Conservation (phyloP, 2,888 invertebrate species). For the Agrotis clavis region DNA sequence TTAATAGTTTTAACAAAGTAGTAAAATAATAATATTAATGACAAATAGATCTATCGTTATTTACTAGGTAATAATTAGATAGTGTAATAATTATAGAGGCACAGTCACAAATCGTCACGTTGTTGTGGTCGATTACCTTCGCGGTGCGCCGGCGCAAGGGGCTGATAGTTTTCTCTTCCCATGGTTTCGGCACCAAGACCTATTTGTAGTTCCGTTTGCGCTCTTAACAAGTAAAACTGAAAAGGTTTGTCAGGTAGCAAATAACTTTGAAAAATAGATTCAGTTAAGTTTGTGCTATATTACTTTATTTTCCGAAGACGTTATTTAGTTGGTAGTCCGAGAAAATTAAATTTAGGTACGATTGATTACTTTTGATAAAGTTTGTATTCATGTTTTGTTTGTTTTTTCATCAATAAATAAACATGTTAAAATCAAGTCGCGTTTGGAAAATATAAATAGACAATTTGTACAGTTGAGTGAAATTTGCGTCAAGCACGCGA, state of each 20-base stretch:
- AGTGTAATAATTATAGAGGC: neutral
- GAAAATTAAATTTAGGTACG: neutral
- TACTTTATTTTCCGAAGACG: neutral
- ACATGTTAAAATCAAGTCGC: constrained; percentile 29
- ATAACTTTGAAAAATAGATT: constrained; percentile 1
- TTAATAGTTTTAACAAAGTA: constrained; percentile 4
- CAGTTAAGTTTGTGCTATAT: neutral
- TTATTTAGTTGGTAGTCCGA: constrained; percentile 4
- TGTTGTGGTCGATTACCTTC: constrained; percentile 34
- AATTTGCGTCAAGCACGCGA: constrained; percentile 84
- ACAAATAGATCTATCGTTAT: constrained; percentile 5
- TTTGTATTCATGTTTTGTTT: constrained; percentile 1
- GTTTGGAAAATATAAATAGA: constrained; percentile 65
- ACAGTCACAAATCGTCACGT: constrained; percentile 26
- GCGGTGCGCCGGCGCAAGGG: constrained; percentile 55
- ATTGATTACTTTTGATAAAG: neutral
- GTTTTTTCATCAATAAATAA: constrained; percentile 21
- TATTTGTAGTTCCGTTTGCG: constrained; percentile 61
- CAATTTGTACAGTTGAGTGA: constrained; percentile 73
- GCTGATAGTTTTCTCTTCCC: constrained; percentile 81
- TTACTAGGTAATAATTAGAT: neutral
- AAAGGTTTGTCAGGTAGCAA: neutral
- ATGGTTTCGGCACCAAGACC: constrained; percentile 74
- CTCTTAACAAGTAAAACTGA: constrained; percentile 20
- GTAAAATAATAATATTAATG: neutral